phyloP scores from a whole-genome alignment of 2,888 invertebrate genomes.

The Latheticus oryzae region DNA sequence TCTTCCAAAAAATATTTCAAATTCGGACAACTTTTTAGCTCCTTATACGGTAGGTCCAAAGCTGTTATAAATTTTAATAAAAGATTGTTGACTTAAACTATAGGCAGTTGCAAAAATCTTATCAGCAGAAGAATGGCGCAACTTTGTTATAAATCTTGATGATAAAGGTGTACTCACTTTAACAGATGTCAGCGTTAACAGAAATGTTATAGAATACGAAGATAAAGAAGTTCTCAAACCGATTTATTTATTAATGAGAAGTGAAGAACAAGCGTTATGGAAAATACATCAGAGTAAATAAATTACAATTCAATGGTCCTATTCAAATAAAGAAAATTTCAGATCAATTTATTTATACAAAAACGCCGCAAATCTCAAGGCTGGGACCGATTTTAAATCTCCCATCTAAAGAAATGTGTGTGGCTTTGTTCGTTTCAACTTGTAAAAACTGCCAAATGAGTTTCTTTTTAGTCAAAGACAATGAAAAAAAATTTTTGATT shows the following conservation, averaged over 20 bases:
- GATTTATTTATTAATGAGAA: slow-evolving; percentile 56
- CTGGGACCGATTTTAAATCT: slow-evolving; percentile 57
- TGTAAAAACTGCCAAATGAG: slow-evolving; percentile 57
- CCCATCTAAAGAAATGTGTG: slow-evolving; percentile 55
- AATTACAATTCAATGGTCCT: slow-evolving; percentile 5
- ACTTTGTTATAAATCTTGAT: slow-evolving; percentile 53
- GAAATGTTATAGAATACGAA: slow-evolving; percentile 52
- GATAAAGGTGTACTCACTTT: slow-evolving; percentile 51
- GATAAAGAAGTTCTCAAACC: slow-evolving; percentile 53
- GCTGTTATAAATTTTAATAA: slow-evolving; percentile 39
- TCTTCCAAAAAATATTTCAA: slow-evolving; percentile 48
- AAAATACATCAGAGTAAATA: slow-evolving; percentile 61
- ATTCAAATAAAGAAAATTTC: slow-evolving; percentile 43
- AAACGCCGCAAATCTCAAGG: slow-evolving; percentile 53
- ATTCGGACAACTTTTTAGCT: slow-evolving; percentile 40
- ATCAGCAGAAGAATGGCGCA: slow-evolving; percentile 59
- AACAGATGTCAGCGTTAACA: slow-evolving; percentile 54
- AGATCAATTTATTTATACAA: slow-evolving; percentile 60
- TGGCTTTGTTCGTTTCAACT: slow-evolving; percentile 56
- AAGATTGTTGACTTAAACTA: not conserved
- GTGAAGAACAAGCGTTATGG: slow-evolving; percentile 56
- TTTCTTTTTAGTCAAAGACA: slow-evolving; percentile 54
- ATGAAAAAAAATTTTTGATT: slow-evolving; percentile 46
- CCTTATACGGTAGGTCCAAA: slow-evolving; percentile 47
- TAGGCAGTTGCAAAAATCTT: slow-evolving; percentile 56